phyloP scores from a whole-genome alignment of 1,140 invertebrate species.

The Mercenaria mercenaria region DNA sequence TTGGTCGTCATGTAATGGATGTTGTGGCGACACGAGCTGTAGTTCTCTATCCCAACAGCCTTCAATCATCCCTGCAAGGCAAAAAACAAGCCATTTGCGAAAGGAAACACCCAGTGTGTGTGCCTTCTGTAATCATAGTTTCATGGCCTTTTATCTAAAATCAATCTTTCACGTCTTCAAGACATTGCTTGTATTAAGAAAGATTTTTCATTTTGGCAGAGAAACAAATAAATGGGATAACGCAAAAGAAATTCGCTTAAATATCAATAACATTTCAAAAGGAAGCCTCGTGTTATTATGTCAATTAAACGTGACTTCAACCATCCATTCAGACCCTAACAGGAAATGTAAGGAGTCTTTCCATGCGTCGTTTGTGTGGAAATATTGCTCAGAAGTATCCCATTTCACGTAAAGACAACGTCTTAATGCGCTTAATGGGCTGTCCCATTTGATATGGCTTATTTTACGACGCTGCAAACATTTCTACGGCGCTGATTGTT shows the following conservation, averaged over 20 bases:
- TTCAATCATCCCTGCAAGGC: slow-evolving; percentile 49
- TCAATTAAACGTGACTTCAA: slow-evolving; percentile 60
- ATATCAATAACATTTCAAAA: slow-evolving; percentile 60
- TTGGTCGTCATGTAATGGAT: slow-evolving; percentile 60
- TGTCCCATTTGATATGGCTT: slow-evolving; percentile 49
- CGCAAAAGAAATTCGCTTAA: slow-evolving; percentile 58
- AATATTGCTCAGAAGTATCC: slow-evolving; percentile 48
- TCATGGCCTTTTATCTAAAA: slow-evolving; percentile 66
- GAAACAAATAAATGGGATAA: slow-evolving; percentile 58
- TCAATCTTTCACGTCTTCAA: slow-evolving; percentile 62
- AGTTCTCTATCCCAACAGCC: slow-evolving; percentile 30
- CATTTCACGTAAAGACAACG: slow-evolving; percentile 56
- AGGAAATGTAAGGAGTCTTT: slow-evolving; percentile 45
- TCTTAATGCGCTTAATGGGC: slow-evolving; percentile 61
- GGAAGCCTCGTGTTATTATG: slow-evolving; percentile 56
- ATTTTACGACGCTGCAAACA: slow-evolving; percentile 51
- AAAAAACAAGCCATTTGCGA: slow-evolving; percentile 64
- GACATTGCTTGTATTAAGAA: not conserved
- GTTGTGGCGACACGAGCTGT: slow-evolving; percentile 25
- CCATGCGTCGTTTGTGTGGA: slow-evolving; percentile 35
- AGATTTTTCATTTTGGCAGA: slow-evolving; percentile 41
- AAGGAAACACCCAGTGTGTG: slow-evolving; percentile 66
- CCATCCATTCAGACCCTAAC: slow-evolving; percentile 52
- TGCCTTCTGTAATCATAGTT: slow-evolving; percentile 60
- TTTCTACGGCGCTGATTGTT: slow-evolving; percentile 53